Evolutionary conservation across 2,113 vertebrate genomes (phyloP).

Genomic region (Ardeotis arabs): DNA sequence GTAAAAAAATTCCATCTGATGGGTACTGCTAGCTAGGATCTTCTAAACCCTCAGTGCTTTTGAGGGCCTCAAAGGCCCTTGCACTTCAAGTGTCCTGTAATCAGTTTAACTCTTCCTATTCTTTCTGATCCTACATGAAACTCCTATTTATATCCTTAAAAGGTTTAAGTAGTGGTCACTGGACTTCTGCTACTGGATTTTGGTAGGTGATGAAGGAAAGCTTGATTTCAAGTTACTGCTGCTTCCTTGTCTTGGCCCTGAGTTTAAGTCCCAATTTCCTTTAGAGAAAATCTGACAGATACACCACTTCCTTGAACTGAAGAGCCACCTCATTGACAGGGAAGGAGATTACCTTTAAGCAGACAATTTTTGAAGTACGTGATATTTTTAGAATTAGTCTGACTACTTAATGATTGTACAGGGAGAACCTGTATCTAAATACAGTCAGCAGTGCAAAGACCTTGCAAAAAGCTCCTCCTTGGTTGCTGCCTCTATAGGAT

Average conservation of each 20-base stretch:
- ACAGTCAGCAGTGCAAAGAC: neutral
- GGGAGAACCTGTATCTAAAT: neutral
- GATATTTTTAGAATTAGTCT: neutral
- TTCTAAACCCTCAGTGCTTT: neutral
- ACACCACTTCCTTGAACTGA: neutral
- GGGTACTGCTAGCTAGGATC: neutral
- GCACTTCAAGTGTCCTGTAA: neutral
- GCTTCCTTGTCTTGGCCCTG: neutral
- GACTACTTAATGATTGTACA: neutral
- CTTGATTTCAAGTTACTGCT: neutral
- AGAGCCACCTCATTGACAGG: neutral
- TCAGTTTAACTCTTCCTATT: neutral
- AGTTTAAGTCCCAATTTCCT: neutral
- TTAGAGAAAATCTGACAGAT: neutral
- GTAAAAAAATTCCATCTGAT: neutral
- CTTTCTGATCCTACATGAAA: neutral
- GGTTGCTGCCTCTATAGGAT: neutral
- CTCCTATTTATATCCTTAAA: neutral
- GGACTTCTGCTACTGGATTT: neutral
- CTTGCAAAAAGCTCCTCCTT: neutral
- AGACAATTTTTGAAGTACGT: neutral
- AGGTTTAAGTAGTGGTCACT: neutral
- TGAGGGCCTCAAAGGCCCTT: neutral
- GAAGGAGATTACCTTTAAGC: neutral
- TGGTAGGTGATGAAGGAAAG: neutral